Evolutionary conservation across 2,113 vertebrate species (phyloP).

Genomic region (Rhinoderma darwinii): DNA sequence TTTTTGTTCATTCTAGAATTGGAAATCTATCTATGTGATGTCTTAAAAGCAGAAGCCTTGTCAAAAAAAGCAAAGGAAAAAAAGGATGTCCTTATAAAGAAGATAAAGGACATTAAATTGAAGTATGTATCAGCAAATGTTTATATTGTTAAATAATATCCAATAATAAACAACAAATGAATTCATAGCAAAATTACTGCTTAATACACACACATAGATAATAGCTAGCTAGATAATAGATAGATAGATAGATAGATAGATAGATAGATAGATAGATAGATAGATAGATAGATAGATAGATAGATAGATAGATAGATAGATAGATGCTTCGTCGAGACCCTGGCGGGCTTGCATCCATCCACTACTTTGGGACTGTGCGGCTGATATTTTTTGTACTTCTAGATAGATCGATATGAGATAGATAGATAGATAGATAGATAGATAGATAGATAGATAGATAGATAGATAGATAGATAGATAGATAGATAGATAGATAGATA

Average conservation of each 20-base stretch:
- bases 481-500: neutral
- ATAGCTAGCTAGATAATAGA: neutral
- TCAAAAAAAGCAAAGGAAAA: constrained; percentile 93
- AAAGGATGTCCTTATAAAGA: constrained; percentile 83
- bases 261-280: no score
- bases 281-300: neutral
- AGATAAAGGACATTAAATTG: constrained; percentile 86
- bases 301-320: neutral
- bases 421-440: no score
- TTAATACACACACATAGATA: no score
- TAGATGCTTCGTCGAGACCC: no score
- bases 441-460: no score
- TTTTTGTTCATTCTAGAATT: constrained; percentile 78
- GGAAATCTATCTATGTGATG: constrained; percentile 82
- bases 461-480: no score
- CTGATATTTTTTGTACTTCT: no score
- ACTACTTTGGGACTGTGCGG: no score
- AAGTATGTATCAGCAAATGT: constrained; percentile 63
- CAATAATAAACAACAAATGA: neutral
- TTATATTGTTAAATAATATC: neutral
- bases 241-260: no score
- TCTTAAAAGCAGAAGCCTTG: constrained; percentile 87
- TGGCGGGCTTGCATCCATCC: no score
- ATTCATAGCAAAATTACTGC: neutral
- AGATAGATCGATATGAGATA: no score